These are phyloP conservation scores for Carpatolechia fugitivella DNA, from an alignment of 2,888 invertebrate genomes.

Conservation along the genomic window DNA sequence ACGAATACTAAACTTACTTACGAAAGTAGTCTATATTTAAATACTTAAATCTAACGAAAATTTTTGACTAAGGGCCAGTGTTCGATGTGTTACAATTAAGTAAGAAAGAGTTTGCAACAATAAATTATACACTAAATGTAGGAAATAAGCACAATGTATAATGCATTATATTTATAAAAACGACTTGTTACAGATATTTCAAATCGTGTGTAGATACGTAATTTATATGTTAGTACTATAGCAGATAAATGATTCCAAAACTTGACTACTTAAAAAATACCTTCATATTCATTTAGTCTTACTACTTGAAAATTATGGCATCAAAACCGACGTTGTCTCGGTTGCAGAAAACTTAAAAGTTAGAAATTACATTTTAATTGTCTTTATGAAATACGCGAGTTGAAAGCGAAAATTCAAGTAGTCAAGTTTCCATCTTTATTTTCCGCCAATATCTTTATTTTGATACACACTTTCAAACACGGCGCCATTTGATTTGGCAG, in stretches of 20 bases:
- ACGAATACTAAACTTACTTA: constrained; percentile 32
- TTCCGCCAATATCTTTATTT: neutral
- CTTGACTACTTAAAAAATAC: no score
- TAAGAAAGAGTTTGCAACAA: constrained; percentile 14
- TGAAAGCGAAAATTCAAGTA: neutral
- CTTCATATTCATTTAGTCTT: no score
- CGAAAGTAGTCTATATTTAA: constrained; percentile 42
- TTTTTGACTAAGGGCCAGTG: constrained; percentile 70
- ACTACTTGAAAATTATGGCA: no score
- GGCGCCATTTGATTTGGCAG: neutral
- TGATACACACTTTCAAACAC: neutral
- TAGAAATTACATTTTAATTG: no score
- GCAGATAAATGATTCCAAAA: no score
- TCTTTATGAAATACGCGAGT: neutral
- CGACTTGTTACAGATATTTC: constrained; percentile 21
- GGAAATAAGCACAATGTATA: constrained; percentile 42
- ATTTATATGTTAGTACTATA: no score
- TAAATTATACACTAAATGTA: constrained; percentile 36
- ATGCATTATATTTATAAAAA: constrained; percentile 23
- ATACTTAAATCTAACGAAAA: constrained; percentile 71
- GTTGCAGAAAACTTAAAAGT: neutral
- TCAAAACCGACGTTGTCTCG: neutral
- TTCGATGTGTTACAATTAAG: constrained; percentile 57
- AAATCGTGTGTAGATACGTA: neutral
- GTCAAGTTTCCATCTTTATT: neutral